Conservation (phyloP, 2,888 invertebrate species). For the Herminia tarsipennalis region DNA sequence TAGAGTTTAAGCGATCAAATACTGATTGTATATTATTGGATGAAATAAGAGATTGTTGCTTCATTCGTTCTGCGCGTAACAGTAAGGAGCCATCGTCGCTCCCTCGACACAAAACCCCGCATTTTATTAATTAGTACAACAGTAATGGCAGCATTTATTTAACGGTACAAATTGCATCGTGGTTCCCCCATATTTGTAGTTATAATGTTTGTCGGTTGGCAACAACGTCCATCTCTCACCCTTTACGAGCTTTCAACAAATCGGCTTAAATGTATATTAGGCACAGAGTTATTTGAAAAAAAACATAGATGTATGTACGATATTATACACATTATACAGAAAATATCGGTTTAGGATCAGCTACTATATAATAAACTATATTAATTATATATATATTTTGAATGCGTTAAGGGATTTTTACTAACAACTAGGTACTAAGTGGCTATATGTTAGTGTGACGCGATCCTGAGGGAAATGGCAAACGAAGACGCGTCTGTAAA, state of each 20-base stretch:
- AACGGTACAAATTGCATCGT: slow-evolving; percentile 55
- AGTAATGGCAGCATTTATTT: slow-evolving; percentile 53
- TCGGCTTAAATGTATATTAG: slow-evolving; percentile 84
- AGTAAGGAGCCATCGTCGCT: slow-evolving; percentile 12
- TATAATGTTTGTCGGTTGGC: slow-evolving; percentile 50
- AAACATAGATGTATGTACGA: slow-evolving; percentile 77
- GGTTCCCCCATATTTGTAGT: slow-evolving; percentile 42
- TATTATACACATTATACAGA: slow-evolving; percentile 79
- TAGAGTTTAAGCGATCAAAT: slow-evolving; percentile 63
- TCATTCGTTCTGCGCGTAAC: slow-evolving; percentile 47
- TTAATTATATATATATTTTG: slow-evolving; percentile 81
- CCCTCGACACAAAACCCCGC: slow-evolving; percentile 18
- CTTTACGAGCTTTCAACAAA: slow-evolving; percentile 78
- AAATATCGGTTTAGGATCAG: slow-evolving; percentile 72
- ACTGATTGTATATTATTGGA: slow-evolving; percentile 73
- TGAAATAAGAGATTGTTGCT: slow-evolving; percentile 56
- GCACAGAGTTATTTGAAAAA: slow-evolving; percentile 79
- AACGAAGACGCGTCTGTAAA: slow-evolving; percentile 48
- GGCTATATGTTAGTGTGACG: slow-evolving; percentile 67
- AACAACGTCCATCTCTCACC: slow-evolving; percentile 69
- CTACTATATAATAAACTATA: slow-evolving; percentile 71
- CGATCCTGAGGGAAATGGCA: slow-evolving; percentile 56
- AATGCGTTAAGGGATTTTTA: slow-evolving; percentile 84
- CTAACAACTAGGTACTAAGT: slow-evolving; percentile 82
- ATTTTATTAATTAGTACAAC: slow-evolving; percentile 51